A percentile compares a stretch with the other conserved stretches of the same genome.
These are phyloP conservation scores for Oscheius sp. DNA, from an alignment of 2,888 invertebrate species.

Conservation along the genomic window DNA sequence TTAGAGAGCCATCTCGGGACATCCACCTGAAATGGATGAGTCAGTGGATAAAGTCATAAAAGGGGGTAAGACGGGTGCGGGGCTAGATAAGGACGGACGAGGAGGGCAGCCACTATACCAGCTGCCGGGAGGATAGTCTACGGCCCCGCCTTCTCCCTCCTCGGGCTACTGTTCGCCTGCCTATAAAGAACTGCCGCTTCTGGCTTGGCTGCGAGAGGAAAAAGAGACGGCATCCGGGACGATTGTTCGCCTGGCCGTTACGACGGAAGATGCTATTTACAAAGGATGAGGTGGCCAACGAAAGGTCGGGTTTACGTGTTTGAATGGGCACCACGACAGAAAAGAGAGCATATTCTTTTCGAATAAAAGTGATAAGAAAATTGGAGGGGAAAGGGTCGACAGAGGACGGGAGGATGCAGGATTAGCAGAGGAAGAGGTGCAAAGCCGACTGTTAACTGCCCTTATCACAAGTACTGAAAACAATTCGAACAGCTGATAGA, in stretches of 20 bases:
- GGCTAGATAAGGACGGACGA: not conserved
- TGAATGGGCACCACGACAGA: not conserved
- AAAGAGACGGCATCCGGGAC: conserved; percentile 19
- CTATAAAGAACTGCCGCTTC: conserved; percentile 15
- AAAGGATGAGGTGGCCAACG: conserved; percentile 11
- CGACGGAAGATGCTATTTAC: conserved; percentile 19
- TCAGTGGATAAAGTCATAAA: not conserved
- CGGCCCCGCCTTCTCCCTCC: conserved; percentile 6
- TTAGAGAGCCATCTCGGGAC: conserved; percentile 33
- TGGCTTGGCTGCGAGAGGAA: not conserved
- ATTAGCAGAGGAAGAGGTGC: not conserved
- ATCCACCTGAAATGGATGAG: not conserved
- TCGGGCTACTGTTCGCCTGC: conserved; percentile 5
- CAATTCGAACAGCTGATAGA: too few species aligned
- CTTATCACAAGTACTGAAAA: too few species aligned
- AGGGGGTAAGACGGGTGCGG: not conserved
- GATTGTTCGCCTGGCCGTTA: conserved; percentile 5
- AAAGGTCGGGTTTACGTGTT: not conserved
- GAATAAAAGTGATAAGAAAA: conserved; percentile 10
- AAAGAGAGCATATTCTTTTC: conserved; percentile 20
- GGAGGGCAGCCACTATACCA: not conserved
- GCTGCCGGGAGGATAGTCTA: not conserved
- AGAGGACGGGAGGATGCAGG: not conserved
- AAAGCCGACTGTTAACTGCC: not conserved
- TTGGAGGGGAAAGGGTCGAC: too few species aligned